Evolutionary conservation across 1,140 invertebrate species (phyloP).

Genomic region (Ladona fulva): DNA sequence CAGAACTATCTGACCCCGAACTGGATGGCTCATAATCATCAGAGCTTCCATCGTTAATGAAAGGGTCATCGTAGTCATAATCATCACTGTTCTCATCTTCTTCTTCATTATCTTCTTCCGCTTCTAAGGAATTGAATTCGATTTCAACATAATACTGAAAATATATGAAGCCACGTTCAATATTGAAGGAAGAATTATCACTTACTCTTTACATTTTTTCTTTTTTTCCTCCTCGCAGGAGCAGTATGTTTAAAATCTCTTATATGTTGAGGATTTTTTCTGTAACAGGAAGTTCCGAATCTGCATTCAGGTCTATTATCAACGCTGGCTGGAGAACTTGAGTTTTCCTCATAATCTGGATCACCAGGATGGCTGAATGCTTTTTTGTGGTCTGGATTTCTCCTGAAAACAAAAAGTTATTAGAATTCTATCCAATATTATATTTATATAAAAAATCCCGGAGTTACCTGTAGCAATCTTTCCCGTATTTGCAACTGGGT

Average conservation of each 20-base stretch:
- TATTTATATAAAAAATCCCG: neutral
- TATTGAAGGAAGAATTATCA: neutral
- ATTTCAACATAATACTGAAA: neutral
- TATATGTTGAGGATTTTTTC: conserved; percentile 41
- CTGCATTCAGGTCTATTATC: conserved; percentile 41
- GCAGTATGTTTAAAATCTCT: conserved; percentile 39
- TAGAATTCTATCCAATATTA: neutral
- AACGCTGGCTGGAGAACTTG: conserved; percentile 24
- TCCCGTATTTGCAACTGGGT: neutral
- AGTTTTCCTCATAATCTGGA: conserved; percentile 34
- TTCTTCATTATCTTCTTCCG: neutral
- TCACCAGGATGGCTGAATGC: conserved; percentile 39
- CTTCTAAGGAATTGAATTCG: neutral
- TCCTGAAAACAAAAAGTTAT: conserved; percentile 24
- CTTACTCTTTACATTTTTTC: neutral
- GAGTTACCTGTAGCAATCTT: neutral
- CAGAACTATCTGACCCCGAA: neutral
- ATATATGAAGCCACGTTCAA: neutral
- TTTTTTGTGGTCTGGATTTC: conserved; percentile 34
- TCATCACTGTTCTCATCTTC: conserved; percentile 12
- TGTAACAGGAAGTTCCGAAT: conserved; percentile 42
- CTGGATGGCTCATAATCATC: conserved; percentile 20
- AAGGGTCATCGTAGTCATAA: conserved; percentile 18
- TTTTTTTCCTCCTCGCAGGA: conserved; percentile 20
- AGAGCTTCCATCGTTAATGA: conserved; percentile 20